Evolutionary conservation across 2,113 vertebrate genomes (phyloP).

Genomic region (Leptosomus discolor): DNA sequence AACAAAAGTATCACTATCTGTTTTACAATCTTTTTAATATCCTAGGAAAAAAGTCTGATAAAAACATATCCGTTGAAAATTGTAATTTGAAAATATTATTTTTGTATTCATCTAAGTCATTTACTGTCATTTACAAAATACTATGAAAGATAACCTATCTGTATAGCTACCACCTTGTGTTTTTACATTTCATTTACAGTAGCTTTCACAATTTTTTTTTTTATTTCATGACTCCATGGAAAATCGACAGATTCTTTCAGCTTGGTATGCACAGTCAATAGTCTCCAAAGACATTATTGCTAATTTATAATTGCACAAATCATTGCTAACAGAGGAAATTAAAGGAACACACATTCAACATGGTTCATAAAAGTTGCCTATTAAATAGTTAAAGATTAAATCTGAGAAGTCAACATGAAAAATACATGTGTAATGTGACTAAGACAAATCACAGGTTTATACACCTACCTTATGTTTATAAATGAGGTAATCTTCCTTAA

Average conservation of each 20-base stretch:
- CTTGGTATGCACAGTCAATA: not conserved
- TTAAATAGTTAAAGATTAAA: not conserved
- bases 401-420: not conserved
- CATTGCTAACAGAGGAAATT: not conserved
- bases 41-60: not conserved
- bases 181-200: conserved; percentile 6
- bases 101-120: not conserved
- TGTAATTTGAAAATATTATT: not conserved
- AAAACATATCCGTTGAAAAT: not conserved
- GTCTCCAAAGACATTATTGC: not conserved
- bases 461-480: not conserved
- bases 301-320: too few species aligned
- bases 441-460: not conserved
- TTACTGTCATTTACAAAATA: not conserved
- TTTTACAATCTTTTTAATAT: not conserved
- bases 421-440: not conserved
- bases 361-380: not conserved
- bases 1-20: not conserved
- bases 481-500: not conserved
- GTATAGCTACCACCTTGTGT: not conserved
- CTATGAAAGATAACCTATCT: not conserved
- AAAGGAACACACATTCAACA: not conserved
- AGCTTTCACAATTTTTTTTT: conserved; percentile 5
- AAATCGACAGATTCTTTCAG: not conserved
- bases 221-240: not conserved